Conservation (phyloP, 2,797 vertebrate species). For the Florisuga fusca region DNA sequence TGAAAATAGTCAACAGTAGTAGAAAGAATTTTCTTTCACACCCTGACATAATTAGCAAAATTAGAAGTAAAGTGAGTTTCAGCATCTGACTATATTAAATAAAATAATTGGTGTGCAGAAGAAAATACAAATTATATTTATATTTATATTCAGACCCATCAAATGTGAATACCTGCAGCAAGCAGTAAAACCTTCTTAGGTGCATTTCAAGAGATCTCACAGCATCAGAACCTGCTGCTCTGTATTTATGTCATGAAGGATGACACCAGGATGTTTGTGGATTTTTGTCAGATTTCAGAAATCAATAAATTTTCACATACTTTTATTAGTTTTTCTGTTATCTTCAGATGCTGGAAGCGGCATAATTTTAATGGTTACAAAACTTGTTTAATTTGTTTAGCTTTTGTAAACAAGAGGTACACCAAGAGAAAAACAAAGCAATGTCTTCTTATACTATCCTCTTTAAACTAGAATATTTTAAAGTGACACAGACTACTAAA, state of each 20-base stretch:
- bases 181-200: background rate
- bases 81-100: background rate
- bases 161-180: background rate
- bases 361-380: background rate
- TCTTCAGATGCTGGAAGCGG: background rate
- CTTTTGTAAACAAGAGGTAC: background rate
- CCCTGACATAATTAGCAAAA: background rate
- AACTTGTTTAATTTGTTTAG: background rate
- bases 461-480: background rate
- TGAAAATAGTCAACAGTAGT: background rate
- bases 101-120: background rate
- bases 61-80: background rate
- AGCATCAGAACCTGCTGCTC: background rate
- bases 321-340: background rate
- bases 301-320: background rate
- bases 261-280: background rate
- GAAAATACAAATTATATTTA: background rate
- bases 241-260: background rate
- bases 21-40: background rate
- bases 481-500: background rate
- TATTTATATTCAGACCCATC: background rate
- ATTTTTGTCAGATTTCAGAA: background rate
- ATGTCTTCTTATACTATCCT: background rate
- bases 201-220: background rate
- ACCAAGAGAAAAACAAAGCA: background rate